A percentile compares a stretch with the other conserved stretches of the same genome.
Conservation (phyloP, 2,113 vertebrate species). For the Leptodactylus fuscus region DNA sequence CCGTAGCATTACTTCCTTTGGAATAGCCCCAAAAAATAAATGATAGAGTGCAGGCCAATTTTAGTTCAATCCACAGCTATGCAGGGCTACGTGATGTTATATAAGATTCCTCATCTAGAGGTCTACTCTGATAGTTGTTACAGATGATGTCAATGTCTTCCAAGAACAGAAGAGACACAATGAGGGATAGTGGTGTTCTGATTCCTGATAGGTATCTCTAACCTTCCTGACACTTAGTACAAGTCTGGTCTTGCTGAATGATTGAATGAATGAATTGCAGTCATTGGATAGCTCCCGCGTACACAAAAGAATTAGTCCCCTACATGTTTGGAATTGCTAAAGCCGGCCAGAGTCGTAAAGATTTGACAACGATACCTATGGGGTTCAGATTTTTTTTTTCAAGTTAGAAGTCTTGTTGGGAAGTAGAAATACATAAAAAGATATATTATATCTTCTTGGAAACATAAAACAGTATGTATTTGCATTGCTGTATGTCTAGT, state of each 20-base stretch:
- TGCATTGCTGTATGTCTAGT: neutral
- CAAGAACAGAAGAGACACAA: neutral
- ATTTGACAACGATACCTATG: neutral
- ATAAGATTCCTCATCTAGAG: neutral
- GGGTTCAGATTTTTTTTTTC: neutral
- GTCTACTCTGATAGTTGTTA: neutral
- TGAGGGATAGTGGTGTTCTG: conserved; percentile 27
- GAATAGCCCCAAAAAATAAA: neutral
- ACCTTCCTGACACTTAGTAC: neutral
- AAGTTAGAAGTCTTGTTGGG: neutral
- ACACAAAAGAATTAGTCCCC: neutral
- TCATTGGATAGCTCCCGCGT: neutral
- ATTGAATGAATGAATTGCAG: neutral
- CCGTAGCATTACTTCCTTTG: neutral
- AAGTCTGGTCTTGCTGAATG: neutral
- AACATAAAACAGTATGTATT: neutral
- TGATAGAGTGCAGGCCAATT: neutral
- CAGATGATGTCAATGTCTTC: neutral
- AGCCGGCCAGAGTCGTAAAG: neutral
- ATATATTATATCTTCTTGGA: neutral
- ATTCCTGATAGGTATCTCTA: neutral
- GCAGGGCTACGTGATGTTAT: neutral
- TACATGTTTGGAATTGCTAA: neutral
- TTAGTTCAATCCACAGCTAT: neutral
- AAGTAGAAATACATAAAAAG: neutral